phyloP scores from a whole-genome alignment of 2,113 vertebrate genomes.

The Hyperoodon ampullatus region DNA sequence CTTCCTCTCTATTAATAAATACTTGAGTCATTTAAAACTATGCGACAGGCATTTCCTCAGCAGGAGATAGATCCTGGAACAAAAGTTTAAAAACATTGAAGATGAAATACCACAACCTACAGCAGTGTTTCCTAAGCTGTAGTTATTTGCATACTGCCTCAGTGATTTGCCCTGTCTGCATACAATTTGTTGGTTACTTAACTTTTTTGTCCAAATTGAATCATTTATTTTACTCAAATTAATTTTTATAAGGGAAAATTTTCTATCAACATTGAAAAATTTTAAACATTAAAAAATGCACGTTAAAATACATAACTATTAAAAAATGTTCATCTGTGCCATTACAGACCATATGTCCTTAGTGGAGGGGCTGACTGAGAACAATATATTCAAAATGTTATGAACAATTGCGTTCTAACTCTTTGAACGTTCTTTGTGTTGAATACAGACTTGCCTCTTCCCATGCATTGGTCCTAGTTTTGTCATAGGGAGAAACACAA shows the following conservation, averaged over 20 bases:
- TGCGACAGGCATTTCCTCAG: slow-evolving; percentile 75
- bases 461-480: background rate
- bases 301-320: background rate
- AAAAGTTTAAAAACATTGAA: slow-evolving; percentile 54
- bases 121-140: background rate
- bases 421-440: background rate
- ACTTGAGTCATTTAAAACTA: slow-evolving; percentile 66
- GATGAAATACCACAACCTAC: background rate
- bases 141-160: background rate
- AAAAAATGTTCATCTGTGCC: background rate
- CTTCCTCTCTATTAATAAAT: slow-evolving; percentile 74
- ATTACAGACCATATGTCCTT: background rate
- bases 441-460: background rate
- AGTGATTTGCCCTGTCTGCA: background rate
- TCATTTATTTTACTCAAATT: background rate
- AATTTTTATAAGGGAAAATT: background rate
- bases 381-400: background rate
- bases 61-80: slow-evolving; percentile 57
- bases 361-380: background rate
- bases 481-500: background rate
- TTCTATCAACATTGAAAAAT: background rate
- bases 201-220: background rate
- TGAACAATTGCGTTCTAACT: background rate
- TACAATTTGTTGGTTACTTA: background rate
- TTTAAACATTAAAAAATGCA: slow-evolving; percentile 13